phyloP scores from a whole-genome alignment of 2,797 vertebrate species.

The Melanogrammus aeglefinus region DNA sequence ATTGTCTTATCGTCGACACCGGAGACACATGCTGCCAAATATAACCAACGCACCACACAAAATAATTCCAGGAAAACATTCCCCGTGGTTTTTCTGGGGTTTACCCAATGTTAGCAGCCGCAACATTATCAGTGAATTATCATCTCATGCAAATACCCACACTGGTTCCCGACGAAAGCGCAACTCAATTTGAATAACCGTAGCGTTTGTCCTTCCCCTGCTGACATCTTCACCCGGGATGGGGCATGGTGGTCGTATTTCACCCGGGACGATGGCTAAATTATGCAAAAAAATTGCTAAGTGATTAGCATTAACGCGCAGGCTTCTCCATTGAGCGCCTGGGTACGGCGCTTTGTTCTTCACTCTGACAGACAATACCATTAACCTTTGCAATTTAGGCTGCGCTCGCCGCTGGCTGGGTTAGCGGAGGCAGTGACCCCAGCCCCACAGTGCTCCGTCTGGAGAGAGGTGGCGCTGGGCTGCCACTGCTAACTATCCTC shows the following conservation, averaged over 20 bases:
- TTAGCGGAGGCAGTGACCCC: slow-evolving; percentile 90
- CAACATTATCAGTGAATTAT: slow-evolving; percentile 26
- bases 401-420: slow-evolving; percentile 74
- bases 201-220: slow-evolving; percentile 48
- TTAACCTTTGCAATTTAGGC: slow-evolving; percentile 99
- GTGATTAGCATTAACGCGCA: slow-evolving; percentile 73
- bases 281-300: slow-evolving; percentile 73
- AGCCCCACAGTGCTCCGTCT: slow-evolving; percentile 82
- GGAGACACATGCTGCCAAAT: not conserved
- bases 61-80: not conserved
- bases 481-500: slow-evolving; percentile 74
- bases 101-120: not conserved
- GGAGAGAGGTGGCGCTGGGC: slow-evolving; percentile 57
- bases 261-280: slow-evolving; percentile 68
- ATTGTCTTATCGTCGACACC: not conserved
- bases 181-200: slow-evolving; percentile 58
- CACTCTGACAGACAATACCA: slow-evolving; percentile 90
- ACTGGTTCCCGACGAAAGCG: slow-evolving; percentile 5
- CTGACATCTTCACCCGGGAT: slow-evolving; percentile 58
- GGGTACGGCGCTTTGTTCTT: slow-evolving; percentile 59
- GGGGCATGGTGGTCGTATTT: slow-evolving; percentile 58
- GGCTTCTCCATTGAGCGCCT: slow-evolving; percentile 53
- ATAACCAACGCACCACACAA: not conserved
- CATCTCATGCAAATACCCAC: slow-evolving; percentile 29
- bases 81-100: not conserved